Evolutionary conservation across 2,888 invertebrate genomes (phyloP), one percentile per base, ranked within the genome.

Genomic region (Cantharis lateralis): DNA sequence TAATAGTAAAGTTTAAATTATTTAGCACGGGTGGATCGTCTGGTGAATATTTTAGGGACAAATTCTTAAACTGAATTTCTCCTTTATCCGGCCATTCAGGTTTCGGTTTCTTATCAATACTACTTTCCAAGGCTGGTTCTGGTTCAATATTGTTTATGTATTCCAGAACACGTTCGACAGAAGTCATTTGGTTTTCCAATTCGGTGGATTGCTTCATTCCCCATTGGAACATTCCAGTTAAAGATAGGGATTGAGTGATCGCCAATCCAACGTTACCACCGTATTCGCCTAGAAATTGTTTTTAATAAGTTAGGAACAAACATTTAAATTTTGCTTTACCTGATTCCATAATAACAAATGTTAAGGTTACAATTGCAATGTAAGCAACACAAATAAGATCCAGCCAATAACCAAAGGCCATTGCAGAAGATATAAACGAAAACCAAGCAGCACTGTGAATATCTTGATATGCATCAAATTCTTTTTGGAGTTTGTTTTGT

Each of bases 191-290:
- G 9, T 93, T 91, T 72, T 93, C 89, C 48, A 91, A 91, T 84
- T 95, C 95, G 0, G 95, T 93, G 63, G 93, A 91, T 85, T 95
- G 94, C 74, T 94, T 90, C 78, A 95, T 92, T 7, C 94, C 94
- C 88, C 94, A 92, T 84, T 95, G 95, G 75, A 95, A 91, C 92
- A 95, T 93, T 78, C 93, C 94, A 78, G 94, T 93, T 77, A 95
- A 85, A 81, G 92, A 91, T 70, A 93, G 87, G 76, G 92, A 92
- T 81, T 93, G 93, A 61, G 93, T 92, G 78, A 94, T 89, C 0
- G 93, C 93, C 32, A 94, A 87, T 7, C 94, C 94, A 10, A 93
- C 93, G 83, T 92, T 90, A 1, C 93, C 91, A 32, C 87, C 85
- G 16, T 88, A 91, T 90, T 85, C 74, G 16, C 66, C 18, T 32